Evolutionary conservation across 2,888 invertebrate species (phyloP).

Genomic region (Pollenia griseotomentosa): DNA sequence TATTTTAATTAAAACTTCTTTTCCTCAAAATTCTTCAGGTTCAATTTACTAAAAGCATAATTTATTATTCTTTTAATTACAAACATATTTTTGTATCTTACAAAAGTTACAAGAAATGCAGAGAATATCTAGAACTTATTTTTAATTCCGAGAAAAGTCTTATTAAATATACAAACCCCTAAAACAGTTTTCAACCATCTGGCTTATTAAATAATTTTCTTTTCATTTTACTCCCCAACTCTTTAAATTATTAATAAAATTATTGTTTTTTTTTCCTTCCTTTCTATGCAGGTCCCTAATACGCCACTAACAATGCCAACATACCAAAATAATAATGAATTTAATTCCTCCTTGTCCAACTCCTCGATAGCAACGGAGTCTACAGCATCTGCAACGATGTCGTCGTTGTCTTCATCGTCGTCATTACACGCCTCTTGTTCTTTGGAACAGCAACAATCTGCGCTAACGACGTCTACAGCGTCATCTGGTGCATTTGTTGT

Average conservation of each 20-base stretch:
- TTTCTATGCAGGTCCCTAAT: constrained; percentile 83
- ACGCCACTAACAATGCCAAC: constrained; percentile 81
- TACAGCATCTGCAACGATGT: constrained; percentile 62
- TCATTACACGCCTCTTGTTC: constrained; percentile 65
- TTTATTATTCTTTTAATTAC: constrained; percentile 35
- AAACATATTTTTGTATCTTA: neutral
- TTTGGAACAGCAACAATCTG: constrained; percentile 50
- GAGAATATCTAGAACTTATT: neutral
- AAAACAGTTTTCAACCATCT: constrained; percentile 2
- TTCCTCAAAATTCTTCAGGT: neutral
- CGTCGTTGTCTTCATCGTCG: constrained; percentile 62
- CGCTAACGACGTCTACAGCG: constrained; percentile 58
- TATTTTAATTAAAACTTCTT: constrained; percentile 30
- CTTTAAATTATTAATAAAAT: constrained; percentile 55
- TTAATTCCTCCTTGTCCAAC: constrained; percentile 74
- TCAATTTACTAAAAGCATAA: constrained; percentile 33
- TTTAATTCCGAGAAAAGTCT: neutral
- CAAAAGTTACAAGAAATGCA: too few relatives aligned
- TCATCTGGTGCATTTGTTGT: constrained; percentile 69
- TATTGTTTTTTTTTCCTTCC: constrained; percentile 52
- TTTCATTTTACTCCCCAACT: constrained; percentile 48
- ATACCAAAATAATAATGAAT: constrained; percentile 78
- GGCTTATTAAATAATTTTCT: constrained; percentile 69
- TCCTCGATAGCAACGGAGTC: constrained; percentile 37
- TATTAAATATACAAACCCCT: neutral